phyloP scores from a whole-genome alignment of 2,888 invertebrate species.

The Syrphus vitripennis region DNA sequence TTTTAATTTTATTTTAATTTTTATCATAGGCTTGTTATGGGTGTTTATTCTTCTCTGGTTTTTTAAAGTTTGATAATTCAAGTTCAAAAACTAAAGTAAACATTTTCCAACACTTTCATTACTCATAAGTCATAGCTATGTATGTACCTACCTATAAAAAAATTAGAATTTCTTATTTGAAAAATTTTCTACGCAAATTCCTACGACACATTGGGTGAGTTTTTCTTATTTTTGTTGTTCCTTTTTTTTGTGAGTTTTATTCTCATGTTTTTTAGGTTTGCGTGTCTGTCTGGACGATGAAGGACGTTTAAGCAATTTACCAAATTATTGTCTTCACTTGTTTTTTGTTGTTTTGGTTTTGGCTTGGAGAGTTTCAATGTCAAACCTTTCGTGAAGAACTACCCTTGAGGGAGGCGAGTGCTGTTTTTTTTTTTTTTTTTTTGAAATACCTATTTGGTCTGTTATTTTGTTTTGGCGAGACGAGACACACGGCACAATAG shows the following conservation, averaged over 20 bases:
- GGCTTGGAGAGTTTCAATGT: constrained; percentile 57
- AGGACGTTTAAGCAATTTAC: constrained; percentile 67
- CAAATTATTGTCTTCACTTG: constrained; percentile 52
- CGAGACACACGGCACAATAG: constrained; percentile 26
- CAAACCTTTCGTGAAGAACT: constrained; percentile 56
- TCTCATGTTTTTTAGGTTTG: constrained; percentile 14
- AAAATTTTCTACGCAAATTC: not conserved
- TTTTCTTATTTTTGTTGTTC: not conserved
- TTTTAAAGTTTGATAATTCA: too few species aligned
- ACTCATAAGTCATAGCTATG: too few species aligned
- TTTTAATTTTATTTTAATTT: too few species aligned
- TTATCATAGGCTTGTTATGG: too few species aligned
- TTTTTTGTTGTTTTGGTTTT: constrained; percentile 5
- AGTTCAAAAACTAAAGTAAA: too few species aligned
- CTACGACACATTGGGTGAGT: not conserved
- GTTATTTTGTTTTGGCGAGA: constrained; percentile 2
- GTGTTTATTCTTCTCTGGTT: too few species aligned
- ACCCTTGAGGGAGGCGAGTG: constrained; percentile 34
- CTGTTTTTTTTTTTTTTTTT: not conserved
- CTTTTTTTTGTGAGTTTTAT: not conserved
- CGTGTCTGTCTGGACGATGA: constrained; percentile 59
- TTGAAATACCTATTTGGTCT: not conserved
- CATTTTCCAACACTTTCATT: too few species aligned
- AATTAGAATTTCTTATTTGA: too few species aligned
- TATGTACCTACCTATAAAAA: too few species aligned